Conservation (phyloP, 2,888 invertebrate genomes). For the Cheilosia urbana region DNA sequence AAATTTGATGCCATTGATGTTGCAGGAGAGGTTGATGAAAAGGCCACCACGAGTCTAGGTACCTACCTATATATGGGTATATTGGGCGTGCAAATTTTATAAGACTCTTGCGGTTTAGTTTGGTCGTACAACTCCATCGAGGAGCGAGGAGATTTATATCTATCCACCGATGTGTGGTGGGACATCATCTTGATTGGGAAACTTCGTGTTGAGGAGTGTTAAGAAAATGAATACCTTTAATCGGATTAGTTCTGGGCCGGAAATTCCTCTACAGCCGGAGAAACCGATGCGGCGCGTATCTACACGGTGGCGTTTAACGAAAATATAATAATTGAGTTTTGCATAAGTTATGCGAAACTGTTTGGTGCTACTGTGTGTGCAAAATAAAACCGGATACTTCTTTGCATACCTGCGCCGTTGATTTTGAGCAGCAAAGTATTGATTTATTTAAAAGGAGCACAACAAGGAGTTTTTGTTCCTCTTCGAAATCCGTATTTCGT, state of each 20-base stretch:
- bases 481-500: neutral
- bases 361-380: constrained; percentile 44
- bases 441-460: neutral
- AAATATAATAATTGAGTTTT: constrained; percentile 70
- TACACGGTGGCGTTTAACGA: constrained; percentile 28
- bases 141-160: constrained; percentile 34
- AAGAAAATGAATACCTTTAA: constrained; percentile 70
- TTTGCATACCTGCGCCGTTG: neutral
- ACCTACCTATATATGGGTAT: constrained; percentile 7
- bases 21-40: constrained; percentile 54
- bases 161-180: constrained; percentile 18
- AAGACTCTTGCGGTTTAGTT: constrained; percentile 14
- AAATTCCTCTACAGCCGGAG: constrained; percentile 36
- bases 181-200: constrained; percentile 63
- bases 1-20: constrained; percentile 64
- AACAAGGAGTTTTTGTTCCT: neutral
- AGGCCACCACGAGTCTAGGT: constrained; percentile 20
- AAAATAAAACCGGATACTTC: neutral
- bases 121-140: constrained; percentile 32
- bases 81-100: constrained; percentile 21
- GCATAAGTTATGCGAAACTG: constrained; percentile 57
- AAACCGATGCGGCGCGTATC: constrained; percentile 19
- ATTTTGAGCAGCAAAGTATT: neutral
- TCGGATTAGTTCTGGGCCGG: constrained; percentile 62
- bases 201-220: constrained; percentile 62